Conservation (phyloP, 1,140 invertebrate species). For the Leptonema lineaticorne region DNA sequence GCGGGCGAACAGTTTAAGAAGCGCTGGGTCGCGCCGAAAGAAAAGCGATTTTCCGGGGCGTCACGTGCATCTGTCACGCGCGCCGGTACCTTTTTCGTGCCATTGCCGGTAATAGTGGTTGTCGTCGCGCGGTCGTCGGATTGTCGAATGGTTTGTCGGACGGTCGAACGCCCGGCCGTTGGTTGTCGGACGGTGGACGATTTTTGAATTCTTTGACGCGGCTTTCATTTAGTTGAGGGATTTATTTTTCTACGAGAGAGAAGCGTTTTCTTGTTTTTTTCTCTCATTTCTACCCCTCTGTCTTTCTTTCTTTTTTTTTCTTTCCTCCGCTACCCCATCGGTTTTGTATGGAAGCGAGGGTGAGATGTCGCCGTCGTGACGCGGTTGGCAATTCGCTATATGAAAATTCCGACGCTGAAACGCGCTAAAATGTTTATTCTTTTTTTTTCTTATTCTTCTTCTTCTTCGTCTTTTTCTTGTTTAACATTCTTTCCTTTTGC, state of each 20-base stretch:
- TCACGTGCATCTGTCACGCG: constrained; percentile 10
- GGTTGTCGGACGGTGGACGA: constrained; percentile 9
- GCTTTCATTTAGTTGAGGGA: constrained; percentile 36
- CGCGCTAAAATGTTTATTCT: constrained; percentile 4
- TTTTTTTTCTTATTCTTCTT: too few relatives aligned
- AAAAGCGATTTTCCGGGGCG: neutral
- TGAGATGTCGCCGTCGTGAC: constrained; percentile 23
- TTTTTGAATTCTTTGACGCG: constrained; percentile 34
- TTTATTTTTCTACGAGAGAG: constrained; percentile 20
- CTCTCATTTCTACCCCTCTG: too few relatives aligned
- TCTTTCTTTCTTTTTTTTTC: too few relatives aligned
- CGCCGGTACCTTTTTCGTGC: neutral
- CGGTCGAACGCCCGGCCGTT: neutral
- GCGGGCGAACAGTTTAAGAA: neutral
- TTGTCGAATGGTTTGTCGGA: too few relatives aligned
- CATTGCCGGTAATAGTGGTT: constrained; percentile 3
- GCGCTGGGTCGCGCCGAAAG: neutral
- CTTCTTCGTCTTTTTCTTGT: too few relatives aligned
- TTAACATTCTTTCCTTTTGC: too few relatives aligned
- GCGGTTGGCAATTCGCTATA: constrained; percentile 22
- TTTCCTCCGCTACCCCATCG: too few relatives aligned
- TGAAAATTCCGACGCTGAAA: constrained; percentile 5
- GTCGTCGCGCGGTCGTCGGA: neutral
- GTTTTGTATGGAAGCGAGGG: constrained; percentile 7
- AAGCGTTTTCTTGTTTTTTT: constrained; percentile 13